Percentiles rank a stretch among this genome's conserved stretches.
Conservation (phyloP, 1,140 invertebrate genomes). For the Parapsyche elsis region DNA sequence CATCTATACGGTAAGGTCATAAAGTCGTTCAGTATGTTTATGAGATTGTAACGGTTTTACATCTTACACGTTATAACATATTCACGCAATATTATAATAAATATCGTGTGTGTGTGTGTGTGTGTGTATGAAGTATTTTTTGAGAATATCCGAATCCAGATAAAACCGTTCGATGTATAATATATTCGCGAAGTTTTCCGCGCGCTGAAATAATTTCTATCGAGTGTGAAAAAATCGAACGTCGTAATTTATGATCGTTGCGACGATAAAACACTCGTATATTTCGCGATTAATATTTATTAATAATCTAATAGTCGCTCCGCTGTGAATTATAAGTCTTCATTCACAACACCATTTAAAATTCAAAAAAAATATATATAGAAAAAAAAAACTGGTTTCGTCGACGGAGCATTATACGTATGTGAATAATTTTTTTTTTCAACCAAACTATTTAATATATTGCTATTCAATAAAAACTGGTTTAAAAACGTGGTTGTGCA, state of each 20-base stretch:
- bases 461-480: neutral
- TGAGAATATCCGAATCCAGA: no score
- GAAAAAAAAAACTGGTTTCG: neutral
- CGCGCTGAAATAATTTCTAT: no score
- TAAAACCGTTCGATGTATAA: no score
- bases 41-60: conserved; percentile 17
- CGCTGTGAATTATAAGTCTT: conserved; percentile 18
- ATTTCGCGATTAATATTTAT: conserved; percentile 15
- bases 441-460: neutral
- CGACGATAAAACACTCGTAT: conserved; percentile 21
- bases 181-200: no score
- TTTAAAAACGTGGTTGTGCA: neutral
- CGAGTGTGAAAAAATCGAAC: conserved; percentile 5
- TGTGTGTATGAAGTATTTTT: no score
- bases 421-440: neutral
- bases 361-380: neutral
- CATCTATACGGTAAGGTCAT: conserved; percentile 20
- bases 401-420: no score
- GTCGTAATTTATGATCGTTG: conserved; percentile 1
- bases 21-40: conserved; percentile 22
- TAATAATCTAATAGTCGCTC: conserved; percentile 21
- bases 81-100: no score
- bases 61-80: neutral
- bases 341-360: conserved; percentile 9
- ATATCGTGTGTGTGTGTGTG: no score